Evolutionary conservation across 2,113 vertebrate species (phyloP), one percentile per base, ranked within the genome.

Genomic region (Paracanthobrama guichenoti): DNA sequence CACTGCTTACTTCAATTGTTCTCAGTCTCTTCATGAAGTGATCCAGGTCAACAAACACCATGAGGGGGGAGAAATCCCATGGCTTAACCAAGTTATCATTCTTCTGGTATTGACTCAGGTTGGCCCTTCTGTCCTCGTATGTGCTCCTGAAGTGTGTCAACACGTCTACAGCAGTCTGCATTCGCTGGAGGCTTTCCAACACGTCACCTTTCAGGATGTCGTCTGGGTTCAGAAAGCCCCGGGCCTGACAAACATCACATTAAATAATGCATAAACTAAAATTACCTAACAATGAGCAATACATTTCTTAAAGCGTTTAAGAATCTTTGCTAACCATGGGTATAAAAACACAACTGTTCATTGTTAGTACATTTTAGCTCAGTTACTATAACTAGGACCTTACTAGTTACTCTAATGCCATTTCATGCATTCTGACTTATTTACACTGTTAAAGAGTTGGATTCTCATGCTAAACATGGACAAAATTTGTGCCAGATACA

Each of bases 141-240:
- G 82, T 88, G 55, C 22, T 89, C 88, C 93, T 96, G 88, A 98
- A 96, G 14, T 91, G 84, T 2, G 74, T 90, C 73, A 99, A 89
- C 81, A 94, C 91, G 28, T 95, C 91, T 11, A 93, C 24, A 48
- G 91, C 93, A 0, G 86, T 91, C 8, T 93, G 93, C 53, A 98
- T 94, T 86, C 93, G 97, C 62, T 86, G 82, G 87, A 96, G 91
- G 88, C 94, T 95, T 85, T 98, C 97, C 16, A 93, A 91, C 13
- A 91, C 22, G 35, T 99, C 98, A 22, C 93, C 96, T 90, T 92
- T 97, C 89, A 99, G 91, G 31, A 99, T 82, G 11, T 98, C 97
- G 39, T 97, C 97, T 28, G 96, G 94, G 84, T 82, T 93, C 7
- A 99, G 90, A 87, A 94, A 97, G 24, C 31, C 8, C 28, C 83